Percentiles rank a stretch among this genome's conserved stretches.
These are phyloP conservation scores for Halocynthia roretzi DNA, from an alignment of 23 tunicate genomes.

Conservation along the genomic window DNA sequence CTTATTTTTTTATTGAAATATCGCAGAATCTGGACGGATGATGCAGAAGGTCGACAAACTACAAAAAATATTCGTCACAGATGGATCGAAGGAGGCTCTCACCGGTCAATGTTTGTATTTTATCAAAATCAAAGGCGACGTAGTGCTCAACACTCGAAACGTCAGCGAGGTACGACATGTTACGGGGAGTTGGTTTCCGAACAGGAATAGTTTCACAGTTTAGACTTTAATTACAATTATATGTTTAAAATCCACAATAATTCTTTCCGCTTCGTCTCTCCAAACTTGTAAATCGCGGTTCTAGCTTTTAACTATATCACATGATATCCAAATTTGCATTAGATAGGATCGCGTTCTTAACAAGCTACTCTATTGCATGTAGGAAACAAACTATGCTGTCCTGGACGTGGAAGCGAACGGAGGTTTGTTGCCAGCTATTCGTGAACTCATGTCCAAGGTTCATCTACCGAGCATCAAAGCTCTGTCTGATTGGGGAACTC, in stretches of 20 bases:
- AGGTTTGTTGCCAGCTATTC: slow-evolving; percentile 77
- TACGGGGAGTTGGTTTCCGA: too few relatives aligned
- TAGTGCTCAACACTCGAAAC: slow-evolving; percentile 46
- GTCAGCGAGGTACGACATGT: slow-evolving; percentile 39
- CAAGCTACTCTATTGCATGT: not conserved
- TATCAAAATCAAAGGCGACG: slow-evolving; percentile 67
- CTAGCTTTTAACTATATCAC: too few relatives aligned
- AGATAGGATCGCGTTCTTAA: too few relatives aligned
- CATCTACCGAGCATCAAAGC: slow-evolving; percentile 78
- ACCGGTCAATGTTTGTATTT: slow-evolving; percentile 73
- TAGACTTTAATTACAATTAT: too few relatives aligned
- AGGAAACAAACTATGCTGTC: slow-evolving; percentile 84
- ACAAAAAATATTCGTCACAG: slow-evolving; percentile 80
- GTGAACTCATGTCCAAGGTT: slow-evolving; percentile 58
- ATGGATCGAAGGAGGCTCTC: slow-evolving; percentile 59
- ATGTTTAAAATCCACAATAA: too few relatives aligned
- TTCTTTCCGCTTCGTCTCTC: too few relatives aligned
- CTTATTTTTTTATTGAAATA: not conserved
- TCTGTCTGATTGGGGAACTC: slow-evolving; percentile 66
- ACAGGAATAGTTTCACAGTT: too few relatives aligned
- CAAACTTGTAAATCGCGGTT: too few relatives aligned
- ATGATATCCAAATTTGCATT: too few relatives aligned
- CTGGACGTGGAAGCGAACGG: slow-evolving; percentile 80
- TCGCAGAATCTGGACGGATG: slow-evolving; percentile 72
- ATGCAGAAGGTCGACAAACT: slow-evolving; percentile 70